Evolutionary conservation across 1,140 invertebrate species (phyloP), one percentile per base, ranked within the genome.

Genomic region (Papilio machaon): DNA sequence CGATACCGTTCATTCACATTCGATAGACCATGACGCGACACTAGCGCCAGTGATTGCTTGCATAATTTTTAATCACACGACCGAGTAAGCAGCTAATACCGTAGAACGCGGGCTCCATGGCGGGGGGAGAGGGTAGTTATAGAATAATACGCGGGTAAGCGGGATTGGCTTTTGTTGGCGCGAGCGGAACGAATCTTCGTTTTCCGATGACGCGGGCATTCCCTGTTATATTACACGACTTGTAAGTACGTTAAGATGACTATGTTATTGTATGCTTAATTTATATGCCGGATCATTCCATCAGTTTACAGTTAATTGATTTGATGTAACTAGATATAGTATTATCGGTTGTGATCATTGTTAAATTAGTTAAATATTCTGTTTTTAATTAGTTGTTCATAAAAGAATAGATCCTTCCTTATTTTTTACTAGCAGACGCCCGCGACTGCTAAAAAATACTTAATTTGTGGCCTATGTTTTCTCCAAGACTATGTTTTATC

Each of bases 1-100:
- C 77, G 77, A 79, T 79, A 79, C 11, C 64, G 64, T 70, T 35
- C 1, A 35, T 70, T 70, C 64, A 35, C 13, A 35, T 38, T 70
- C 64, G 19, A 13, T 30, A 9, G 30, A 38, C 10, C 52, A 9
- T 46, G 54, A 15, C 15, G 64, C 38, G 58, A 64, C 58, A 67
- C 77, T 79, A 79, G 49, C 79, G 79, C 82, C 82, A 81, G 88
- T 86, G 82, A 90, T 84, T 89, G 86, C 83, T 84, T 88, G 91
- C 91, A 92, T 93, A 92, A 92, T 94, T 94, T 93, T 93, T 94
- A 94, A 94, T 94, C 89, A 92, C 89, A 90, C 92, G 91, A 92
- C 84, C 81, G 92, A 91, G 89, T 92, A 90, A 90, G 90, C 91
- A 93, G 86, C 91, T 93, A 93, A 93, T 93, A 91, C 88, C 81